Conservation (phyloP, 2,113 vertebrate species). For the Melanerpes formicivorus region DNA sequence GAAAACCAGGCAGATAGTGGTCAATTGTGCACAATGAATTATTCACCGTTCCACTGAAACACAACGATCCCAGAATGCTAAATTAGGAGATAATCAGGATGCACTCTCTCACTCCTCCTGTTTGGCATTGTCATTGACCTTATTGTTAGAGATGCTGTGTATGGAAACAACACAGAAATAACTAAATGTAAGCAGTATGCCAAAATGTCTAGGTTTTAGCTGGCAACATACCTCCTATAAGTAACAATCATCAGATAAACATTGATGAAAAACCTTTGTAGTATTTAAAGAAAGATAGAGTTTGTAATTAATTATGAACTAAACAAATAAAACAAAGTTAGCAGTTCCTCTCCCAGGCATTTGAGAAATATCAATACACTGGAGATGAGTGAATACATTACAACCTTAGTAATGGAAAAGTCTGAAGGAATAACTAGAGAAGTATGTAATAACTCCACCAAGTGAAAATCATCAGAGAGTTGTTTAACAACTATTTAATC, state of each 20-base stretch:
- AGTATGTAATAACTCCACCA: neutral
- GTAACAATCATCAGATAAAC: neutral
- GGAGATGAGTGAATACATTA: neutral
- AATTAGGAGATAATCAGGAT: constrained; percentile 51
- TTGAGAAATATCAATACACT: neutral
- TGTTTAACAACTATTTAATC: neutral
- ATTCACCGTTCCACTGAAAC: constrained; percentile 51
- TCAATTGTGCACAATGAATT: constrained; percentile 42
- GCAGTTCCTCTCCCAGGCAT: neutral
- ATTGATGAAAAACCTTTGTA: neutral
- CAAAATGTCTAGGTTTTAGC: neutral
- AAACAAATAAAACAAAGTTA: neutral
- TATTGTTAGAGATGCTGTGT: neutral
- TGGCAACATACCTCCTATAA: neutral
- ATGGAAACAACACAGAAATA: neutral
- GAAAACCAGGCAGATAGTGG: constrained; percentile 47
- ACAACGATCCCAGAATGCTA: constrained; percentile 47
- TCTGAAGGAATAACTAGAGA: neutral
- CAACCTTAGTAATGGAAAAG: neutral
- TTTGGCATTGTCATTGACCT: constrained; percentile 47
- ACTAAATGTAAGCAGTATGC: neutral
- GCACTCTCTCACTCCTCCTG: constrained; percentile 3
- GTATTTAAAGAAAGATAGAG: neutral
- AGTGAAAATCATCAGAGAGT: neutral
- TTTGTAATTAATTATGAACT: neutral